These are phyloP conservation scores for Intellagama lesueurii DNA, from an alignment of 2,797 vertebrate species.

Conservation along the genomic window DNA sequence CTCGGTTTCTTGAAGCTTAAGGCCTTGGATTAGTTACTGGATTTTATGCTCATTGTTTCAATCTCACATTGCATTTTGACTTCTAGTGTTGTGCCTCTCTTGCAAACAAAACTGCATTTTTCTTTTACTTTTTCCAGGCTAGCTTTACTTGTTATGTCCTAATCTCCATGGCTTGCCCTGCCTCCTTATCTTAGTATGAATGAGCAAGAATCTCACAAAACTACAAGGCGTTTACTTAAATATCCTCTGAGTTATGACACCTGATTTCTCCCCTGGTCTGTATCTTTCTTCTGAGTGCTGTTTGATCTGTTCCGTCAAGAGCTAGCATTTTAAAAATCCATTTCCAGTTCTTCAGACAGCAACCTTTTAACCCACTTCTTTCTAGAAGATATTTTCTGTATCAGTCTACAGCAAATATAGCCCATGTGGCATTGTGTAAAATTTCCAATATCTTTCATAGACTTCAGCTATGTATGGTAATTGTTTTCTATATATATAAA, in stretches of 20 bases:
- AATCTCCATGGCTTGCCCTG: slow-evolving; percentile 73
- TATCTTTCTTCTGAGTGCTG: neutral
- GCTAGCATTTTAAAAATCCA: neutral
- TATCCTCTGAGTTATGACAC: slow-evolving; percentile 66
- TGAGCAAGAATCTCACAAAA: slow-evolving; percentile 73
- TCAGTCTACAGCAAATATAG: neutral
- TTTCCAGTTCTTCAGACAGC: neutral
- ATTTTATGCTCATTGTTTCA: slow-evolving; percentile 75
- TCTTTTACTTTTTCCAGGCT: slow-evolving; percentile 75
- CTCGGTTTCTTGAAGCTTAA: slow-evolving; percentile 81
- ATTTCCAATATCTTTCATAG: neutral
- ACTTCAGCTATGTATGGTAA: too few relatives aligned
- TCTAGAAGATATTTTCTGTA: neutral
- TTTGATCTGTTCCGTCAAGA: slow-evolving; percentile 11
- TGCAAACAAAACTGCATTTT: slow-evolving; percentile 74
- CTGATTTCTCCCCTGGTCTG: slow-evolving; percentile 45
- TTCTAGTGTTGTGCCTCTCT: slow-evolving; percentile 76
- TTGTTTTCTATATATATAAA: neutral
- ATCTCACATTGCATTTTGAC: slow-evolving; percentile 78
- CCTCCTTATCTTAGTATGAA: slow-evolving; percentile 75
- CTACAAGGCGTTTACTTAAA: slow-evolving; percentile 78
- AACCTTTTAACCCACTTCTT: neutral
- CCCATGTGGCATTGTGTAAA: neutral
- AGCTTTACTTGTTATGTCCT: slow-evolving; percentile 73
- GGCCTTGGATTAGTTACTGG: slow-evolving; percentile 70